A percentile compares a stretch with the other conserved stretches of the same genome.
phyloP scores from a whole-genome alignment of 2,888 invertebrate genomes.

The Hirtodrosophila histrioides region DNA sequence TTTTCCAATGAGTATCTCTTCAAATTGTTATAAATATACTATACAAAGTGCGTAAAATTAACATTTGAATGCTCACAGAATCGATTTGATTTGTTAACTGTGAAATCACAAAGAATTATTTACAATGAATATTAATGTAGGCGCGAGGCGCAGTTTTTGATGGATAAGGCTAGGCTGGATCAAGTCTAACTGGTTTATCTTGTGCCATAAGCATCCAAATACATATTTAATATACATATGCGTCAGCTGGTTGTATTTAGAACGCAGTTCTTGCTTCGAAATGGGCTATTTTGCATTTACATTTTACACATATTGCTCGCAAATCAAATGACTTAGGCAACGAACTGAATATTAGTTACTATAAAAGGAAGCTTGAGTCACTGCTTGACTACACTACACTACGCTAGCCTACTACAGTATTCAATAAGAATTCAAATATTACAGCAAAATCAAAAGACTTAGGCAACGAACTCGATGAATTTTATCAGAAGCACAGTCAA shows the following conservation, averaged over 20 bases:
- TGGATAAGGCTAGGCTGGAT: slow-evolving; percentile 38
- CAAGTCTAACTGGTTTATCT: slow-evolving; percentile 47
- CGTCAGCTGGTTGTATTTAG: slow-evolving; percentile 22
- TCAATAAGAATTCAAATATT: neutral
- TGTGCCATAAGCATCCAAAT: slow-evolving; percentile 24
- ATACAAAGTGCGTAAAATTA: slow-evolving; percentile 15
- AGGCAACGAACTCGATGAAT: neutral
- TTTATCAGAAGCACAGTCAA: too few species aligned
- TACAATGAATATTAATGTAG: slow-evolving; percentile 14
- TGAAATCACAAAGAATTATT: neutral
- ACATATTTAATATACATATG: slow-evolving; percentile 7
- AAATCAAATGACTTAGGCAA: neutral
- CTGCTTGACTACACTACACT: too few species aligned
- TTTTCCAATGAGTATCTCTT: neutral
- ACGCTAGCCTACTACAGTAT: too few species aligned
- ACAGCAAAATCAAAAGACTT: slow-evolving; percentile 2
- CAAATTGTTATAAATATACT: too few species aligned
- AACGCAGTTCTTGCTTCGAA: neutral
- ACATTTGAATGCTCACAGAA: neutral
- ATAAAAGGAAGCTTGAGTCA: neutral
- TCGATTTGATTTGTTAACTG: neutral
- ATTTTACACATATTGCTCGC: neutral
- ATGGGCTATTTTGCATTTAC: neutral
- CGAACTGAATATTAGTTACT: neutral
- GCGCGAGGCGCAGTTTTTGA: slow-evolving; percentile 26